Base-by-base conservation (phyloP, 2,113 vertebrate genomes). In the Trogon melanurus region DNA sequence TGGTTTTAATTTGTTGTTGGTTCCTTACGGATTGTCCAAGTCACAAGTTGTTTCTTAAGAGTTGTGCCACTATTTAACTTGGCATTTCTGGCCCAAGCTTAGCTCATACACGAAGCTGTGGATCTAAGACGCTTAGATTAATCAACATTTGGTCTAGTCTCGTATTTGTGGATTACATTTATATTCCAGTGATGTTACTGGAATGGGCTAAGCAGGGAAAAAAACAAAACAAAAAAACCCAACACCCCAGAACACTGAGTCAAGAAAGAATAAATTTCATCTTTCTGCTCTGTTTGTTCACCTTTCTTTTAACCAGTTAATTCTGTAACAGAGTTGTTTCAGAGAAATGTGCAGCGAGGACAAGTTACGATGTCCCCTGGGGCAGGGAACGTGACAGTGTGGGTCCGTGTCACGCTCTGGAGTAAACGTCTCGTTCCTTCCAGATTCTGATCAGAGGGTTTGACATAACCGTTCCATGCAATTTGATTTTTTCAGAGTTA, bases 1-100 rank as follows among this genome's bases (percentile, higher is more conserved):
- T 96, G 90, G 56, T 96, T 96, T 96, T 93, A 95, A 95, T 96
- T 93, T 96, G 65, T 89, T 95, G 81, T 93, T 91, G 95, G 95
- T 97, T 96, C 85, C 93, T 96, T 87, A 92, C 1, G 45, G 91
- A 93, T 91, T 88, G 88, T 94, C 84, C 90, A 91, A 95, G 85
- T 95, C 95, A 95, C 93, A 93, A 94, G 90, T 84, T 95, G 84
- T 96, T 97, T 94, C 79, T 94, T 69, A 93, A 92, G 93, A 92
- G 70, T 23, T 89, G 91, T 90, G 93, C 90, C 95, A 93, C 95
- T 97, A 79, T 96, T 96, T 97, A 96, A 92, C 88, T 94, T 97
- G 96, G 95, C 95, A 75, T 95, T 95, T 96, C 72, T 94, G 88
- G 69, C 85, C 72, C 72, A 75, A 36, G 92, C 88, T 97, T 93